Evolutionary conservation across 2,797 vertebrate genomes (phyloP).

Genomic region (Crenichthys baileyi): DNA sequence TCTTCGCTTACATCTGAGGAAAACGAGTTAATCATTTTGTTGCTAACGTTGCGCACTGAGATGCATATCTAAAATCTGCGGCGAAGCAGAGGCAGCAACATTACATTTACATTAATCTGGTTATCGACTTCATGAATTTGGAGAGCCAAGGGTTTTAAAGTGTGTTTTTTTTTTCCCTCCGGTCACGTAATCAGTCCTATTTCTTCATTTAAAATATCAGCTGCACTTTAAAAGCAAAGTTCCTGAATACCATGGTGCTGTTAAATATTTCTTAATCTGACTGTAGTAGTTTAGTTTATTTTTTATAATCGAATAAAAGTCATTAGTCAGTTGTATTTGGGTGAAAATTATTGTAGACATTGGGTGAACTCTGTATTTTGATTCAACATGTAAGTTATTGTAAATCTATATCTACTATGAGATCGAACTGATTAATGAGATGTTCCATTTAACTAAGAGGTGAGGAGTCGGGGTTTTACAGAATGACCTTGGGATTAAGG

Average conservation of each 20-base stretch:
- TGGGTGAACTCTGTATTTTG: slow-evolving; percentile 50
- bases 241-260: background rate
- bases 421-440: slow-evolving; percentile 70
- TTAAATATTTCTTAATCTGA: background rate
- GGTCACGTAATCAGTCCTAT: background rate
- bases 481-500: slow-evolving; percentile 66
- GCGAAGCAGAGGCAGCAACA: slow-evolving; percentile 25
- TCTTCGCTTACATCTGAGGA: background rate
- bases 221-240: background rate
- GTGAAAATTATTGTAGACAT: slow-evolving; percentile 13
- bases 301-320: background rate
- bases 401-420: slow-evolving; percentile 67
- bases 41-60: slow-evolving; percentile 16
- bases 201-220: background rate
- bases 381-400: slow-evolving; percentile 55
- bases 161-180: slow-evolving; percentile 5
- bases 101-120: slow-evolving; percentile 46
- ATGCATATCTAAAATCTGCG: slow-evolving; percentile 45
- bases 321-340: background rate
- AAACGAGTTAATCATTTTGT: background rate
- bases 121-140: slow-evolving; percentile 32
- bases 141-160: slow-evolving; percentile 8
- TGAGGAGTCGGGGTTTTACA: slow-evolving; percentile 57
- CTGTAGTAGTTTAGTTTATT: background rate
- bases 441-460: slow-evolving; percentile 64